These are phyloP conservation scores for Ateles fusciceps DNA, from an alignment of 2,797 vertebrate species.

Conservation along the genomic window DNA sequence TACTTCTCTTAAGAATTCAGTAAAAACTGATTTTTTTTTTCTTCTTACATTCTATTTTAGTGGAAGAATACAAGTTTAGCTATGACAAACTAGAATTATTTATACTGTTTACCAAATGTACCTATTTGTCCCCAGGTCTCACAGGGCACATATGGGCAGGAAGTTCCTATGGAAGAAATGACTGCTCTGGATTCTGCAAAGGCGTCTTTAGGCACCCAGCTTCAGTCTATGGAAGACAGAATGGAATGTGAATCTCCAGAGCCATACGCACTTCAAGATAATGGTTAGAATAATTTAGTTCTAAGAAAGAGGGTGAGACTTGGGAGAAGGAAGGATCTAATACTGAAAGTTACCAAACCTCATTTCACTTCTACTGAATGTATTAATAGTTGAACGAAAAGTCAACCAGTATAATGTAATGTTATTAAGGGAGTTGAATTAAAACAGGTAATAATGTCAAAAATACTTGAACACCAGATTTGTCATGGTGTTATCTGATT, in stretches of 20 bases:
- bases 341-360: neutral
- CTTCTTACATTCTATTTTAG: neutral
- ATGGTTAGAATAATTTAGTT: conserved; percentile 28
- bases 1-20: neutral
- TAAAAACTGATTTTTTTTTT: neutral
- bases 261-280: neutral
- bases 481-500: neutral
- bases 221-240: neutral
- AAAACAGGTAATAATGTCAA: neutral
- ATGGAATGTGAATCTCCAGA: conserved; percentile 57
- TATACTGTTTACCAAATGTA: neutral
- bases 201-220: neutral
- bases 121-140: conserved; percentile 12
- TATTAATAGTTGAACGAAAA: neutral
- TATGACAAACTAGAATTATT: neutral
- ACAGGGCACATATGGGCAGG: neutral
- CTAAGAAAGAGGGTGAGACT: neutral
- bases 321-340: neutral
- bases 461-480: neutral
- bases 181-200: neutral
- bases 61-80: neutral
- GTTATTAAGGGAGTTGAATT: neutral
- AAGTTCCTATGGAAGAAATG: conserved; percentile 1
- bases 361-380: conserved; percentile 10
- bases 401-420: neutral